Base-by-base conservation (phyloP, 2,888 invertebrate genomes). In the Chrysotoxum bicinctum region DNA sequence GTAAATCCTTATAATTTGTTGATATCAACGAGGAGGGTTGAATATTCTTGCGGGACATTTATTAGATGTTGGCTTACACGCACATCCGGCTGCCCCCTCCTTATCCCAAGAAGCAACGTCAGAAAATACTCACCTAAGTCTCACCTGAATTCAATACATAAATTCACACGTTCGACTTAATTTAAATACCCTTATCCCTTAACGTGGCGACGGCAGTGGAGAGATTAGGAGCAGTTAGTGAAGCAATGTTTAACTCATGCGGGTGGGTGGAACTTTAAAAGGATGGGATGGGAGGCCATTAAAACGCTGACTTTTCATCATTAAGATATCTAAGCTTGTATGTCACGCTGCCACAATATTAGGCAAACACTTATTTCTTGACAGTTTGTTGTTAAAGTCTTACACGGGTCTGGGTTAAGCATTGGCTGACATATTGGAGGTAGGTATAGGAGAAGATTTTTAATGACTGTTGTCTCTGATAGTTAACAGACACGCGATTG, bases 401-500 rank as follows among this genome's bases (percentile, higher is more conserved):
- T 30, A 23, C 26, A 16, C 16, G 35, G 35, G 21, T 14, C 1
- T 58, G 16, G 45, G 26, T 30, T 50, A 5, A 21, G 30, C 54
- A 40, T 14, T 66, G 16, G 8, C 43, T 3, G 16, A n/a, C 40
- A 16, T 68, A 45, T 23, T 50, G 23, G 14, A 23, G 21, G 48
- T 21, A 26, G 21, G 9, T 23, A 7, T 10, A 21, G 8, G 14
- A n/a, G 43, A 45, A 58, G 56, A 83, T 68, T 77, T 60, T 48
- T 60, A 32, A 32, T 69, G 37, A 45, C 45, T 45, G 58, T 68
- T 45, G 78, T 56, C 23, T 60, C 0, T 78, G 69, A 83, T 83
- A 69, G 78, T 78, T 70, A 40, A 56, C 74, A 69, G 69, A 52
- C 83, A 83, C 78, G 83, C 83, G 74, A 83, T 83, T 73, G 77